Conservation (phyloP, 1,140 invertebrate genomes). For the Drosophila melanica region DNA sequence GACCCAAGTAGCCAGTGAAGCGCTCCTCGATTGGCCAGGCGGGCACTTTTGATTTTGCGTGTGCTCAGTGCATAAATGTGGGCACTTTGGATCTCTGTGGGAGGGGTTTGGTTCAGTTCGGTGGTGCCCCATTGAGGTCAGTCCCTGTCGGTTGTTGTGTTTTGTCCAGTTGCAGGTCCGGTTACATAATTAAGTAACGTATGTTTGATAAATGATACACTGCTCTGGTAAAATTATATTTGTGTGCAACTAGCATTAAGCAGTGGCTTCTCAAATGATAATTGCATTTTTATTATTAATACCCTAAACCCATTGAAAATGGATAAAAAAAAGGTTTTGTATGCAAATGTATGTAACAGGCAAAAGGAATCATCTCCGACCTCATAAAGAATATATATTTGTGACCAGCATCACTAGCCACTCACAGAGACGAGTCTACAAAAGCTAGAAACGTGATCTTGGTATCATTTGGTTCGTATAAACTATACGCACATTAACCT, state of each 20-base stretch:
- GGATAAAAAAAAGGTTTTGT: no score
- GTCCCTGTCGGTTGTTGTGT: neutral
- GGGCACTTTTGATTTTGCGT: conserved; percentile 25
- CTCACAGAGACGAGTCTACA: no score
- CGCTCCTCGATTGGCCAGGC: conserved; percentile 18
- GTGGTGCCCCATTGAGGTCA: conserved; percentile 2
- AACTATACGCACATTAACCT: no score
- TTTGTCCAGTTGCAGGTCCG: neutral
- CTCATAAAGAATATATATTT: no score
- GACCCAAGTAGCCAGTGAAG: conserved; percentile 33
- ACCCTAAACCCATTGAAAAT: no score
- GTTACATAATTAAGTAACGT: conserved; percentile 30
- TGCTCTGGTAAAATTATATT: conserved; percentile 2
- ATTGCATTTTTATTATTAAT: neutral
- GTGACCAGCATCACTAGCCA: no score
- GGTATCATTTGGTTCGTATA: no score
- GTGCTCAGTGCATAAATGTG: conserved; percentile 28
- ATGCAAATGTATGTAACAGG: no score
- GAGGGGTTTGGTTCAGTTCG: neutral
- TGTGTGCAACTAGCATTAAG: conserved; percentile 1
- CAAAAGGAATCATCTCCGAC: no score
- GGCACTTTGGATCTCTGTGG: neutral
- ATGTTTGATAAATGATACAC: conserved; percentile 2
- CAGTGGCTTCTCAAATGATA: neutral
- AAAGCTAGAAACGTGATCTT: no score